Evolutionary conservation across 2,888 invertebrate species (phyloP), one percentile per base, ranked within the genome.

Genomic region (Hypolimnas misippus): DNA sequence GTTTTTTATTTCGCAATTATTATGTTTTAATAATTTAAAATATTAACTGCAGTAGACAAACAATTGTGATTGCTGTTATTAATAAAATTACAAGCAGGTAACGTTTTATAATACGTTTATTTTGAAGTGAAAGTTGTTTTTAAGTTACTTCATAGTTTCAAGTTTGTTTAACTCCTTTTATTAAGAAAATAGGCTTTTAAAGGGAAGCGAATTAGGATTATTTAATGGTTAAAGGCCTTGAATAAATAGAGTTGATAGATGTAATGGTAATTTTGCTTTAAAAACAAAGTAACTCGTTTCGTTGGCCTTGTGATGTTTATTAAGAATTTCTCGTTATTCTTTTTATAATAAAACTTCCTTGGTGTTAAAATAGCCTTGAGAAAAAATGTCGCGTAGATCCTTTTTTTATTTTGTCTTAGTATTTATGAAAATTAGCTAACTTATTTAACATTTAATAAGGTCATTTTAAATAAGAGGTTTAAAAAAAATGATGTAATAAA

Each of bases 61-160:
- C 83, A 79, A 69, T 78, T 72, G 68, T 78, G 71, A 76, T 77
- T 72, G 61, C 77, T 72, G 70, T 73, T 71, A 61, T 65, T 63
- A 62, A 65, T 73, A 72, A 63, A 67, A 76, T 75, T 73, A 75
- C 72, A 70, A 69, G 73, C 85, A 86, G 87, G 89, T 89, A 80
- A 73, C 65, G 44, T 40, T 33, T 69, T 66, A 51, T 65, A 69
- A 64, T 57, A 53, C 53, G 14, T 68, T 66, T 70, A 76, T 70
- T 70, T 16, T n/a, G 0, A 73, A 77, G 89, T 86, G 89, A 89
- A 89, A 89, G 89, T 89, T 76, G 40, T 31, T 59, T n/a, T 49
- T 17, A 38, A 66, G n/a, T 63, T 62, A 33, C 19, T 16, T 1
- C 31, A 17, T 8, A 60, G 19, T 46, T 46, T 21, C 12, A 42